phyloP scores from a whole-genome alignment of 2,888 invertebrate species.

The Synanthedon vespiformis region DNA sequence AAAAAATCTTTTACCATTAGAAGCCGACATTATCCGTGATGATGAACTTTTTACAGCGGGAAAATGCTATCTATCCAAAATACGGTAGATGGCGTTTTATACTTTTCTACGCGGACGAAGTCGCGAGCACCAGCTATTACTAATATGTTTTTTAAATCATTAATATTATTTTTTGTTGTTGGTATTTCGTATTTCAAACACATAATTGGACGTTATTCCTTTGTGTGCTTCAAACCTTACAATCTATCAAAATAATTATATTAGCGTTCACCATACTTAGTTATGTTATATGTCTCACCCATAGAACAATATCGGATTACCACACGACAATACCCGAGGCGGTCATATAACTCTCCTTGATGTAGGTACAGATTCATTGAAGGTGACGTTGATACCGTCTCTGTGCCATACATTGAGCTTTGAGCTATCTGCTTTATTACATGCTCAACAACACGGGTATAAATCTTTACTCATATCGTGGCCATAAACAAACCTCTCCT shows the following conservation, averaged over 20 bases:
- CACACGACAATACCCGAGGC: neutral
- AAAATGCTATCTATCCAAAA: no score
- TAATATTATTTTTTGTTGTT: no score
- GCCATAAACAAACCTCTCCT: constrained; percentile 35
- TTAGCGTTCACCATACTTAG: neutral
- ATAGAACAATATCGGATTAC: neutral
- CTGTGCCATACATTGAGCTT: constrained; percentile 46
- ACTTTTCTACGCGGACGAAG: no score
- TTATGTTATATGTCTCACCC: neutral
- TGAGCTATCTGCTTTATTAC: constrained; percentile 52
- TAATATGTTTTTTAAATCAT: no score
- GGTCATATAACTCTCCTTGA: constrained; percentile 33
- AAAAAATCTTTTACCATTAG: no score
- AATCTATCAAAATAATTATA: neutral
- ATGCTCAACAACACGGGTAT: constrained; percentile 31
- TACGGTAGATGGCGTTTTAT: no score
- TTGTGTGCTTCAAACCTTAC: neutral
- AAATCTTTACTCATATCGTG: constrained; percentile 23
- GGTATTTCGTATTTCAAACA: no score
- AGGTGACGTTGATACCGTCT: constrained; percentile 30
- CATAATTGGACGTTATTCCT: no score
- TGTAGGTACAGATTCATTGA: constrained; percentile 30
- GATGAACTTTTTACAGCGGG: no score
- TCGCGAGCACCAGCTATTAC: no score
- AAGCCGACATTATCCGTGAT: no score